Conservation (phyloP, 2,888 invertebrate genomes). For the Nasonovia ribisnigri region DNA sequence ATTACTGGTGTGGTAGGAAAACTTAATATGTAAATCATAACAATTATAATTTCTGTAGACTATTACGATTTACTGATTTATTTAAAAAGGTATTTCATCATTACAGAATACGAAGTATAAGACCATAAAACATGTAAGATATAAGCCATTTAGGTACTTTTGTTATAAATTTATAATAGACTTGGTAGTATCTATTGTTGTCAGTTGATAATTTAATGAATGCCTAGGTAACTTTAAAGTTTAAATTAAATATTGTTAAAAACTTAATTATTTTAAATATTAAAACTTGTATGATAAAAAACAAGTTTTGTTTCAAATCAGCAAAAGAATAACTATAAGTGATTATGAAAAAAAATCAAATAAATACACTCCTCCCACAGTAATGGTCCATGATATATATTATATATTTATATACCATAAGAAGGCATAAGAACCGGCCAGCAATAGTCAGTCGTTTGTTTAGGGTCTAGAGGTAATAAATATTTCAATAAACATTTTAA, state of each 20-base stretch:
- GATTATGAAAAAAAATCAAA: no score
- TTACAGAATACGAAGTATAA: no score
- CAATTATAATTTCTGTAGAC: neutral
- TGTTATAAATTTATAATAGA: neutral
- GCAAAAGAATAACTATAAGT: neutral
- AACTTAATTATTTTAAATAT: neutral
- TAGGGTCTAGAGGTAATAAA: no score
- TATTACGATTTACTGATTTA: neutral
- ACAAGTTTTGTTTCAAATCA: neutral
- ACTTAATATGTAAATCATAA: neutral
- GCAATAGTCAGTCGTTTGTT: no score
- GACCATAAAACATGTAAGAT: neutral
- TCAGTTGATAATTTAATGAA: neutral
- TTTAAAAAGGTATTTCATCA: neutral
- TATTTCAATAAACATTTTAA: neutral
- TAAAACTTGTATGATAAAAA: neutral
- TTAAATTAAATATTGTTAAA: neutral
- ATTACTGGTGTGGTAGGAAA: neutral
- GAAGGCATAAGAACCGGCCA: neutral
- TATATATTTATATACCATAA: neutral
- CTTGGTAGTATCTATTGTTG: neutral
- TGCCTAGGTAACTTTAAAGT: no score
- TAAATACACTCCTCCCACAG: neutral
- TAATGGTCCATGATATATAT: neutral
- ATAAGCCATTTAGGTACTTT: neutral